Evolutionary conservation across 2,888 invertebrate genomes (phyloP).

Genomic region (Elysia crispata): DNA sequence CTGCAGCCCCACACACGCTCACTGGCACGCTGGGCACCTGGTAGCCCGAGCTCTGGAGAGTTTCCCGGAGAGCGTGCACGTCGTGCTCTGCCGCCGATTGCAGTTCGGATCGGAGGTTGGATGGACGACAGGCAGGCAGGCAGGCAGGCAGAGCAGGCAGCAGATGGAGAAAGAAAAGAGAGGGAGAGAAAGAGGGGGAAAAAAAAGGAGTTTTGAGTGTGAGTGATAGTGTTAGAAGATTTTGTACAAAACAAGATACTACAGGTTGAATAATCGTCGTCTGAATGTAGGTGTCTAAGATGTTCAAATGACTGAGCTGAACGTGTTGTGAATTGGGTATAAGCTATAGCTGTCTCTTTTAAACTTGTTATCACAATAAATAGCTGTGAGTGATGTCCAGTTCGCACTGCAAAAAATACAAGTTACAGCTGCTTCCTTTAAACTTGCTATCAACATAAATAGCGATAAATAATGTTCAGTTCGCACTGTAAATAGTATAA

Average conservation of each 20-base stretch:
- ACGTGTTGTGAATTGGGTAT: no score
- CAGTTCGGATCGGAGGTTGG: neutral
- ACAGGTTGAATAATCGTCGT: no score
- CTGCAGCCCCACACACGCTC: conserved; percentile 42
- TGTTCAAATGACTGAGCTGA: no score
- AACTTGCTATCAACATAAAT: no score
- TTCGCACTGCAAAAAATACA: no score
- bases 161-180: neutral
- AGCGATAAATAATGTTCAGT: no score
- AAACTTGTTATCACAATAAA: no score
- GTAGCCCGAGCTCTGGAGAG: conserved; percentile 9
- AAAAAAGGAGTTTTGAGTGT: neutral
- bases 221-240: neutral
- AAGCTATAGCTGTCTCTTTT: no score
- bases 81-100: neutral
- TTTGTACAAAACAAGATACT: neutral
- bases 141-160: neutral
- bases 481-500: no score
- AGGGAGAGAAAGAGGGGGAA: conserved; percentile 25
- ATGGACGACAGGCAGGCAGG: neutral
- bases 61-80: conserved; percentile 17
- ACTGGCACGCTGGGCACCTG: conserved; percentile 36
- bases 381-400: no score
- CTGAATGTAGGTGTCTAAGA: no score
- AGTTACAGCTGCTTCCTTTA: no score